Base-by-base conservation (phyloP, 2,888 invertebrate species). In the Thymelicus acteon region DNA sequence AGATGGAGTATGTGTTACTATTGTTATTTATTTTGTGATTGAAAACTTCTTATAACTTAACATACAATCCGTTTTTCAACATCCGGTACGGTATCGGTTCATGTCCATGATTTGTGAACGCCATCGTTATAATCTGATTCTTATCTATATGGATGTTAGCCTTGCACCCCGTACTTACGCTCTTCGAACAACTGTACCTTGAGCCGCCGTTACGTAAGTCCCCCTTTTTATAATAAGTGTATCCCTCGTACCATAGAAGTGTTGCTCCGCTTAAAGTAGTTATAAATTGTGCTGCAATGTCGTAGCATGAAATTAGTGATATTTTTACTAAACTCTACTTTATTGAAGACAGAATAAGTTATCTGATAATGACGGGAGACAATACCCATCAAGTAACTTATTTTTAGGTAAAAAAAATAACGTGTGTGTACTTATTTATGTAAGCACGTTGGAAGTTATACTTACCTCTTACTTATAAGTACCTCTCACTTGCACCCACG, bases 71-170 rank as follows among this genome's bases (percentile, higher is more conserved):
- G 31, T 49, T 15, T 39, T 37, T 10, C 39, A 49, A 37, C 15
- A 7, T 47, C 60, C 75, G 62, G 40, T 77, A 78, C 31, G 72
- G 71, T 0, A 73, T 47, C 0, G 78, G 77, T 52, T 75, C 75
- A 60, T 79, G 78, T 47, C 69, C 72, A 48, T 79, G 79, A 8
- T 73, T 75, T 0, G 69, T 68, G 2, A 39, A 44, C 12, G 69
- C 72, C 1, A 69, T 61, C 1, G 64, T 72, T 7, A 73, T 73
- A 12, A 15, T 13, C 24, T 76, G 72, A 24, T 77, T 73, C 44
- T 76, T 74, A 66, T 65, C 72, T 10, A 69, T 37, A 31, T 48
- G 62, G 19, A 74, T 58, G 15, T 63, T 44, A 5, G 67, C 72
- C 5, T 24, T 65, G 48, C 74, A 74, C 6, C 67, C 65, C 2